Evolutionary conservation across 2,113 vertebrate species (phyloP), one percentile per base, ranked within the genome.

Genomic region (Odontesthes bonariensis): DNA sequence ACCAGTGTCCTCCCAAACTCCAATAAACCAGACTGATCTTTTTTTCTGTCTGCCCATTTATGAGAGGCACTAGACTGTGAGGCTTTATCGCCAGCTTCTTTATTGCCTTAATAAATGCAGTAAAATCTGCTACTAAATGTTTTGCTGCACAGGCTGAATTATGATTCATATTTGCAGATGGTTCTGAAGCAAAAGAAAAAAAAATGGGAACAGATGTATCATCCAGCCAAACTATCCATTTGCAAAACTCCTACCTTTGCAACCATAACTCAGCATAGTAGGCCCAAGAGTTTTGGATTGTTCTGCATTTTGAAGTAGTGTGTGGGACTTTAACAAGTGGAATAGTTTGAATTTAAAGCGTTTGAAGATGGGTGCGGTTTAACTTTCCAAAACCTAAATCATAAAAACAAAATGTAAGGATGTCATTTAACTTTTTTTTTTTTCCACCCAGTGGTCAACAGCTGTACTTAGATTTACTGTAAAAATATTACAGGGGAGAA

Each of bases 31-130:
- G 16, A 55, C 10, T 49, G 8, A 47, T 68, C 32, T 11, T 51
- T 33, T n/a, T n/a, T 68, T 54, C 47, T 16, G 46, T 59, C 61
- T 31, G 60, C 27, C 14, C 8, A n/a, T 74, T 70, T 58, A 14
- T 47, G 6, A 68, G 56, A 64, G 32, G 8, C 52, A 71, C 31
- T 27, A 55, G 52, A 67, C 58, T 49, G 31, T 3, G 40, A 19
- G 56, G 58, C 33, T 38, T 12, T 5, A 23, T 69, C 8, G 57
- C 12, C 44, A 52, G 42, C 7, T n/a, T 64, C 10, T 14, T 20
- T 47, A 3, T 35, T 8, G 17, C 17, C 7, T 49, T 6, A 46
- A 49, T 49, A 6, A 49, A 19, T n/a, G 16, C 44, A 20, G 19
- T 27, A 61, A 0, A 54, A 54, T 31, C 51, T 44, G 49, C 16